Base-by-base conservation (phyloP, 2,113 vertebrate species). In the Vireo altiloquus region DNA sequence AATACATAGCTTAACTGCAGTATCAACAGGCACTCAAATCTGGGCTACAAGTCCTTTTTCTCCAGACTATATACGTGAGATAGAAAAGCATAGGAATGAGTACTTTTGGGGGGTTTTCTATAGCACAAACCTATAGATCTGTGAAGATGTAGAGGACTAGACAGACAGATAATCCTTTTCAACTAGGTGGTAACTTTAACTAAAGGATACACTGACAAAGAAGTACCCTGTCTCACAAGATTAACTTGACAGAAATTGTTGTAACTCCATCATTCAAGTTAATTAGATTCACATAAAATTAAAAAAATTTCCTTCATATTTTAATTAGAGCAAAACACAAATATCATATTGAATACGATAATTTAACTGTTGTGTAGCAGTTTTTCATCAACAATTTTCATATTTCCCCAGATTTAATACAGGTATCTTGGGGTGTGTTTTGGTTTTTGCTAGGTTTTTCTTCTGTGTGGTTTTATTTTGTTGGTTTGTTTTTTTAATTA, bases 141-240 rank as follows among this genome's bases (percentile, higher is more conserved):
- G 15, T 31, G 30, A 80, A n/a, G 13, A 59, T 25, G 6, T 44
- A 59, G 24, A 72, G 59, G 12, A 81, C 59, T 4, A 33, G n/a
- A 50, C 5, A 71, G 7, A 14, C 7, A 60, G 20, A 53, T 42
- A 94, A 49, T 60, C 31, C 9, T 66, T 12, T 71, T 31, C 12
- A 44, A 8, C 9, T 40, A 4, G 12, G 8, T 0, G 1, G 16
- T 15, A 39, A 66, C 2, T 46, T 37, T 28, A 52, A 20, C 13
- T 54, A n/a, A 77, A 70, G 22, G 14, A 9, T 68, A 35, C 20
- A 46, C 14, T 33, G 63, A 35, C 2, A 37, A 68, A 76, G 11
- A 82, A 53, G 12, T 18, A 50, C n/a, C 7, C 3, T 31, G 8
- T 87, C 37, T 74, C 9, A 31, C 6, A 74, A 87, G 82, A 66